A percentile compares a stretch with the other conserved stretches of the same genome.
Evolutionary conservation across 2,888 invertebrate genomes (phyloP).

Genomic region (Amblyjoppa fuscipennis): DNA sequence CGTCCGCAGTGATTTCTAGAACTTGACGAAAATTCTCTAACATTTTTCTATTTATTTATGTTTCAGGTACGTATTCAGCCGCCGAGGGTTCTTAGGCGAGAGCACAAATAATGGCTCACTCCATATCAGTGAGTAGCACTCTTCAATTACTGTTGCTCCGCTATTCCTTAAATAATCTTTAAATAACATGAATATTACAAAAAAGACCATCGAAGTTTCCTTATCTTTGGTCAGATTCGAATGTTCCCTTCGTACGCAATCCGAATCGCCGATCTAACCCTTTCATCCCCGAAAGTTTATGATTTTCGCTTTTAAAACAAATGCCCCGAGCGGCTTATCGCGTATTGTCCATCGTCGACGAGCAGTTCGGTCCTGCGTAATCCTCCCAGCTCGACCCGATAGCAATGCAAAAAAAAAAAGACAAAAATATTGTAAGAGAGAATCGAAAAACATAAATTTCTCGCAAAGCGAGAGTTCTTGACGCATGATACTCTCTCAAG

Average conservation of each 20-base stretch:
- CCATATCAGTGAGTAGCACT: not conserved
- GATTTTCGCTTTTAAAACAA: constrained; percentile 16
- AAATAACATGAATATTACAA: too few relatives aligned
- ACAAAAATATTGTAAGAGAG: not conserved
- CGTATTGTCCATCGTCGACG: constrained; percentile 30
- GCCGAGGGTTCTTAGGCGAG: not conserved
- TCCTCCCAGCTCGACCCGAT: not conserved
- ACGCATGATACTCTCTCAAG: not conserved
- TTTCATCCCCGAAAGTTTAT: constrained; percentile 6
- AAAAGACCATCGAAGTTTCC: not conserved
- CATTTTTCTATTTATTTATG: not conserved
- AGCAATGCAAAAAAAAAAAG: constrained; percentile 6
- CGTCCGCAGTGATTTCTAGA: too few relatives aligned
- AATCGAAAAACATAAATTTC: constrained; percentile 75
- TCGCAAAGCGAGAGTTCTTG: constrained; percentile 58
- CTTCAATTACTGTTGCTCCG: not conserved
- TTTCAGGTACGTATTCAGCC: constrained; percentile 1
- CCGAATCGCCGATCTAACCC: constrained; percentile 2
- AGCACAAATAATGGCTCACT: not conserved
- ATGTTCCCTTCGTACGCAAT: not conserved
- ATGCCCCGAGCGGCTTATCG: constrained; percentile 8
- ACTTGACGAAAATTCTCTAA: not conserved
- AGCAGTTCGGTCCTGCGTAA: constrained; percentile 19
- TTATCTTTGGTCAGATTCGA: not conserved
- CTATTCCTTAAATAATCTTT: too few relatives aligned